Percentiles rank a stretch among this genome's conserved stretches.
phyloP scores from a whole-genome alignment of 2,797 vertebrate species.

The Acanthopagrus latus region DNA sequence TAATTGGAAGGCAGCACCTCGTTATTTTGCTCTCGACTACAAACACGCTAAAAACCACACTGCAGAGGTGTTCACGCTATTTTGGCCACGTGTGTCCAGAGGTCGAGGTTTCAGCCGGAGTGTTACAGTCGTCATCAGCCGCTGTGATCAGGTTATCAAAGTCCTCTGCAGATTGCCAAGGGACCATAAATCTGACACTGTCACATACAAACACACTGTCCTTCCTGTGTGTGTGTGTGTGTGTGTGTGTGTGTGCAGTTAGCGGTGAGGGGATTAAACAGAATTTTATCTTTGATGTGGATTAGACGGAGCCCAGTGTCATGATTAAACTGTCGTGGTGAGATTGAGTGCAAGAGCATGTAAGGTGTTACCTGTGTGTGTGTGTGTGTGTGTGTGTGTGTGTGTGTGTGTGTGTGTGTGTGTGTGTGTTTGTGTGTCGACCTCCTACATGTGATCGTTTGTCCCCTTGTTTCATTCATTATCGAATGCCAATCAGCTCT shows the following conservation, averaged over 20 bases:
- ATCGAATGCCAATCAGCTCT: slow-evolving; percentile 27
- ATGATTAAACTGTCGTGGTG: slow-evolving; percentile 52
- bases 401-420: neutral
- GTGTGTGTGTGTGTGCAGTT: slow-evolving; percentile 28
- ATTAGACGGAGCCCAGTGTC: slow-evolving; percentile 55
- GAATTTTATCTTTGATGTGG: slow-evolving; percentile 70
- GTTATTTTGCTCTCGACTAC: too few species aligned
- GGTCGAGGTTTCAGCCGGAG: neutral
- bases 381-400: neutral
- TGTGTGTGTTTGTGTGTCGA: neutral
- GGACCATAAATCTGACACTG: slow-evolving; percentile 31
- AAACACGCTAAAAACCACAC: neutral
- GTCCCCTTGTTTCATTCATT: slow-evolving; percentile 19
- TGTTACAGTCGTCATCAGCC: slow-evolving; percentile 25
- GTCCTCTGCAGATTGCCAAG: slow-evolving; percentile 44
- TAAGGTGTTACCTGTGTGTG: neutral
- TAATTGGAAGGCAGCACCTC: neutral
- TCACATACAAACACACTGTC: slow-evolving; percentile 6
- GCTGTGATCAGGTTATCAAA: slow-evolving; percentile 60
- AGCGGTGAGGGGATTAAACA: slow-evolving; percentile 56
- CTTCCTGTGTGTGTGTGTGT: slow-evolving; percentile 15
- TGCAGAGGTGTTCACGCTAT: neutral
- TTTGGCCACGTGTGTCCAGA: slow-evolving; percentile 4
- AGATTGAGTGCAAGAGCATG: slow-evolving; percentile 29
- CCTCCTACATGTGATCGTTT: slow-evolving; percentile 7